A percentile compares a stretch with the other conserved stretches of the same genome.
phyloP scores from a whole-genome alignment of 2,888 invertebrate genomes.

The Ctena decussata region DNA sequence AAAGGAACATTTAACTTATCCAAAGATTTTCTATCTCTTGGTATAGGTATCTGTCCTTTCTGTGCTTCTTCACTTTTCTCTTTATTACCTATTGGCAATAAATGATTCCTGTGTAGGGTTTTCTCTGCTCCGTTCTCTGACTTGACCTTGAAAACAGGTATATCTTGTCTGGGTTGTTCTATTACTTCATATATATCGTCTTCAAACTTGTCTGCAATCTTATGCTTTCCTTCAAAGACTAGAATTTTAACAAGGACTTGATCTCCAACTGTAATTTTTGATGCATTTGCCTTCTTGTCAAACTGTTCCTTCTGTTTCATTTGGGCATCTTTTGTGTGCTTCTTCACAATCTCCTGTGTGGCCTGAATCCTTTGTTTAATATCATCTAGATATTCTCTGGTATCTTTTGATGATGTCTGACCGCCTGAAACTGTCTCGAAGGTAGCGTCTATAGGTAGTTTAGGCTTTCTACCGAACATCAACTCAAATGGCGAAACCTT shows the following conservation, averaged over 20 bases:
- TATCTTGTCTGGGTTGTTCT: neutral
- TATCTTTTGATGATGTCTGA: neutral
- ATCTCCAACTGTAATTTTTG: neutral
- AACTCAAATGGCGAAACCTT: constrained; percentile 23
- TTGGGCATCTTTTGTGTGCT: neutral
- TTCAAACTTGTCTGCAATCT: neutral
- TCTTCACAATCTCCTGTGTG: neutral
- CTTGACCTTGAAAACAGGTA: neutral
- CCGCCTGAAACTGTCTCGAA: neutral
- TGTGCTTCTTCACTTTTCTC: no score
- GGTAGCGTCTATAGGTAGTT: neutral
- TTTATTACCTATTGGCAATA: no score
- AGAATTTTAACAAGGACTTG: neutral
- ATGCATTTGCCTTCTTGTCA: neutral
- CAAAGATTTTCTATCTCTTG: no score
- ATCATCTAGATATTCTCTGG: neutral
- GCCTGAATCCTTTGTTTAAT: neutral
- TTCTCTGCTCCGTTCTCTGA: no score
- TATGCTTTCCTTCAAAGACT: neutral
- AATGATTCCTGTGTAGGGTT: no score
- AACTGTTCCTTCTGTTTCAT: neutral
- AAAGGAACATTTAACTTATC: no score
- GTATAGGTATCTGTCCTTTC: no score
- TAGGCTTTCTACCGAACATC: no score
- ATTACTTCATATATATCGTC: neutral